Percentiles rank a stretch among this genome's conserved stretches.
Conservation (phyloP, 2,888 invertebrate species). For the Hirtodrosophila histrioides region DNA sequence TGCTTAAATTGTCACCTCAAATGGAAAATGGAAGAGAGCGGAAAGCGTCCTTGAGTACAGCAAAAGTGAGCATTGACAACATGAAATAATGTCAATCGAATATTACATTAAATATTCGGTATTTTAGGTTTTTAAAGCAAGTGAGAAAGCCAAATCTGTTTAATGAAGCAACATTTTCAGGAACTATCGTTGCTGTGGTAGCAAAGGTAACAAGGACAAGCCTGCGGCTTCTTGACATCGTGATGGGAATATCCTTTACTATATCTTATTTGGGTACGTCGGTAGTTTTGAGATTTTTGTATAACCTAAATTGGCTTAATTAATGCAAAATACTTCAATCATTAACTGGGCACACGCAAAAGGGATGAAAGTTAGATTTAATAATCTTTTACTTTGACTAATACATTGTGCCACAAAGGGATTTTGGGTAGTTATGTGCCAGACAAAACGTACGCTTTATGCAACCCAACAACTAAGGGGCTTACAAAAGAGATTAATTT, state of each 20-base stretch:
- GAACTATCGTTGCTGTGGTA: too few relatives aligned
- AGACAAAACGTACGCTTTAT: background rate
- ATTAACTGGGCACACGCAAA: conserved; percentile 51
- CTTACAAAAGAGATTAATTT: conserved; percentile 26
- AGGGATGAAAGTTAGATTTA: conserved; percentile 59
- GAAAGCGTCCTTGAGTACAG: background rate
- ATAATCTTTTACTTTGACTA: conserved; percentile 38
- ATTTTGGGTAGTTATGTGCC: background rate
- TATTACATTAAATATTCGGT: too few relatives aligned
- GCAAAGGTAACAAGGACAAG: background rate
- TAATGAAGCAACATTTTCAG: conserved; percentile 33
- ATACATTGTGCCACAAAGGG: conserved; percentile 30
- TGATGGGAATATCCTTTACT: conserved; percentile 4
- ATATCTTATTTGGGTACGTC: background rate
- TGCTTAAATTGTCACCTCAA: conserved; percentile 72
- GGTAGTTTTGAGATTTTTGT: conserved; percentile 21
- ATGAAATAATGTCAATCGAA: conserved; percentile 45
- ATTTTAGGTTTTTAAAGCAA: too few relatives aligned
- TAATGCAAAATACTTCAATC: conserved; percentile 62
- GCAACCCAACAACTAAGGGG: conserved; percentile 24
- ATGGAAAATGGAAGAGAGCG: conserved; percentile 9
- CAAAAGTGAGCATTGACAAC: conserved; percentile 17
- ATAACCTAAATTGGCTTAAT: conserved; percentile 65
- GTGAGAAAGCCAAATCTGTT: conserved; percentile 35
- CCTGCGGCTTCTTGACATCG: conserved; percentile 1